A percentile compares a stretch with the other conserved stretches of the same genome.
phyloP scores from a whole-genome alignment of 1,140 invertebrate genomes.

The Listronotus oregonensis region DNA sequence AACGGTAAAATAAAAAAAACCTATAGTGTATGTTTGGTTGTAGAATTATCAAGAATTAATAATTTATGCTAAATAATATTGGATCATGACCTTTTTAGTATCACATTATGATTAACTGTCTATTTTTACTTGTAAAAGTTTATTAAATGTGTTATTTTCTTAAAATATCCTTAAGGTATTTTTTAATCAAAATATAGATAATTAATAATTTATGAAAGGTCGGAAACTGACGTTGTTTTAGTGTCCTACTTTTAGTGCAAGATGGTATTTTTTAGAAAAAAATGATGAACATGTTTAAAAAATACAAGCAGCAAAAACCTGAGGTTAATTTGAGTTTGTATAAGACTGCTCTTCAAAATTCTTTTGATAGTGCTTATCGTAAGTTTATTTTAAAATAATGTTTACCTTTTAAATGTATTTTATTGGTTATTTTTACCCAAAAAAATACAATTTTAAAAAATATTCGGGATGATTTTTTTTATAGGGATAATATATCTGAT shows the following conservation, averaged over 20 bases:
- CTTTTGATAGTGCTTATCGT: conserved; percentile 28
- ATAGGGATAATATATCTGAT: no score
- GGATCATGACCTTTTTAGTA: conserved; percentile 24
- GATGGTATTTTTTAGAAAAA: not conserved
- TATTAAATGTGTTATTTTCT: not conserved
- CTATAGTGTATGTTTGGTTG: not conserved
- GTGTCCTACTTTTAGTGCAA: no score
- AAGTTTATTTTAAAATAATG: conserved; percentile 12
- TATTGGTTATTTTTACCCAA: no score
- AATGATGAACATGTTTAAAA: conserved; percentile 32
- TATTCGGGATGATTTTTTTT: no score
- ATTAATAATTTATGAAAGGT: no score
- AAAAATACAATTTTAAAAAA: no score
- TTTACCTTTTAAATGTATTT: not conserved
- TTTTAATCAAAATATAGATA: no score
- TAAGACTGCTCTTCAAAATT: conserved; percentile 30
- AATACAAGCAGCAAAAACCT: conserved; percentile 26
- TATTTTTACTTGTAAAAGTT: conserved; percentile 1
- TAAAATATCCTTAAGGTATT: no score
- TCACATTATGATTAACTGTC: conserved; percentile 12
- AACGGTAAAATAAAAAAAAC: no score
- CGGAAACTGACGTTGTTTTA: no score
- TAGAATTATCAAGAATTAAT: not conserved
- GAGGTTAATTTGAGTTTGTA: conserved; percentile 30
- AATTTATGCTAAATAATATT: conserved; percentile 6